Base-by-base conservation (phyloP, 2,113 vertebrate species). In the Oenanthe melanoleuca region DNA sequence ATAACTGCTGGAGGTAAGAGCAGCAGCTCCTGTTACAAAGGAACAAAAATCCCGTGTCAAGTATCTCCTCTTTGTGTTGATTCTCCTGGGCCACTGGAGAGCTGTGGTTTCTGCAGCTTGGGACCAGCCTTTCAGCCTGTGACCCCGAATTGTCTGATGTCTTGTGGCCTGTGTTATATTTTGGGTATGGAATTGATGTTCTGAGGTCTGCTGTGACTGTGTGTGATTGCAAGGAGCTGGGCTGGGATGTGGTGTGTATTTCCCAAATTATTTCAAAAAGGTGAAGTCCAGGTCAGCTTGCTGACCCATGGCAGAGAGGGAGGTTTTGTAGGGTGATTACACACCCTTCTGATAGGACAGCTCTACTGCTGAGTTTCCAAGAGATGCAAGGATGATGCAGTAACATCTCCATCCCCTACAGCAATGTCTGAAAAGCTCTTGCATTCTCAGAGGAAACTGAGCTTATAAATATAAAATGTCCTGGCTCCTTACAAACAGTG, bases 241-340 rank as follows among this genome's bases (percentile, higher is more conserved):
- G 37, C 56, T 80, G 66, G n/a, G 61, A 5, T 20, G n/a, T 3
- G 33, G 12, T 21, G 66, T 65, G 20, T 13, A 2, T 82, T 75
- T 89, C 78, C 10, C 6, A 57, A 37, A 42, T 28, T 1, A 9
- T 57, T 28, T 85, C 45, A 14, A 5, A 60, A 52, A 74, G 40
- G 33, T 71, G 13, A 45, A 59, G 37, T 31, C 5, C 70, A 31
- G 42, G 29, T 89, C 34, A 33, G 65, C 5, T 34, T 38, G 60
- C 33, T 38, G 53, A 28, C 38, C 47, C 6, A 0, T 24, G 21
- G 47, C 29, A 45, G 72, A 17, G 38, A 22, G 61, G 47, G 47
- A 34, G 31, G 60, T 21, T 63, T 8, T 14, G 0, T 1, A 11
- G 72, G 9, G 11, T 66, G 34, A 4, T 7, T 33, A n/a, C 23